Evolutionary conservation across 2,888 invertebrate genomes (phyloP), one percentile per base, ranked within the genome.

Genomic region (Heliconius aoede): DNA sequence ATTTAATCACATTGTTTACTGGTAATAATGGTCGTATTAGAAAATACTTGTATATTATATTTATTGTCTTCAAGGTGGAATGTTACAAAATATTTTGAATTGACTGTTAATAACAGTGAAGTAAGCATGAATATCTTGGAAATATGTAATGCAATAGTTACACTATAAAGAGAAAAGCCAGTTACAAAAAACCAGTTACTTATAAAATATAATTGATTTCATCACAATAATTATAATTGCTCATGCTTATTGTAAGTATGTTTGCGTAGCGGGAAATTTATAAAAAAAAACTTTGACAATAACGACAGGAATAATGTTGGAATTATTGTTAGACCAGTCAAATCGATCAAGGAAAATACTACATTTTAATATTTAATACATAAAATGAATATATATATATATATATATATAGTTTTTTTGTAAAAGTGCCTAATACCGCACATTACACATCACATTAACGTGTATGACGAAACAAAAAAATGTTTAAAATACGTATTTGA

Each of bases 1-100:
- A 62, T 62, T 32, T 62, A 62, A 32, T 62, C 32, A 62, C 21
- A 32, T 62, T 32, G 32, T 62, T 18, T 62, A 62, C 30, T 62
- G 32, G 9, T 62, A 9, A 30, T 62, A 32, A n/a, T 30, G 36
- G 32, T 32, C 9, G 3, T 62, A n/a, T 62, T 21, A 21, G 21
- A 4, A 55, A n/a, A 11, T 0, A 11, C 55, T 21, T 55, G 8
- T 55, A 4, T n/a, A 3, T 21, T 46, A 40, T 46, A 15, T 46
- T 18, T 40, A 40, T 46, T 46, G 13, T 18, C 11, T 21, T 46
- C 36, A 40, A 40, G 13, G 13, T 40, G 13, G 46, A 15, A 18
- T 21, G 46, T 46, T 46, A 46, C 46, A 13, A 18, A 4, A 46
- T 18, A 46, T 46, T 46, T 15, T 46, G 18, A 46, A 46, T 46